Base-by-base conservation (phyloP, 2,797 vertebrate genomes). In the Pyrocephalus nanus region DNA sequence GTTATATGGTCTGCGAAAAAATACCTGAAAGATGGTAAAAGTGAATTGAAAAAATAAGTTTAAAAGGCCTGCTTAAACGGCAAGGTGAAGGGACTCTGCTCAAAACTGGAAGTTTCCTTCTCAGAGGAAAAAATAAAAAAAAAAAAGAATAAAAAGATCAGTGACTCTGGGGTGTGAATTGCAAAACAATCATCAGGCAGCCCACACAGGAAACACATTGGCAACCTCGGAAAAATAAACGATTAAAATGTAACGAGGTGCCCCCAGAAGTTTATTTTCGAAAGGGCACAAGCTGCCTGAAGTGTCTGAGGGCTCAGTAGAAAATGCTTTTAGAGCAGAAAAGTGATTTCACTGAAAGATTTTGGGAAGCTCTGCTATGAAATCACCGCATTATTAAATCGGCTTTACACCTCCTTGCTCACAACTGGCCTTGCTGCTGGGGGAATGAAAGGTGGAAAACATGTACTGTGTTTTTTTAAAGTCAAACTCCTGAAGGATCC, bases 211-310 rank as follows among this genome's bases (percentile, higher is more conserved):
- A 89, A 93, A 73, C 51, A 73, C 23, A 30, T 45, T 55, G 74
- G 55, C 55, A 38, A 73, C 60, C 91, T 89, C 65, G 22, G 43
- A 71, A 65, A 94, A 83, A 71, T 2, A 30, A 65, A 26, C 19
- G 42, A 54, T 77, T 76, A 48, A 70, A 93, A 66, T n/a, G n/a
- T 71, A 65, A 83, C 13, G 6, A 64, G 45, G 32, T 67, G 79
- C 38, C 75, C 64, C 30, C 7, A 1, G 65, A 96, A 93, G 75
- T 92, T 95, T 92, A 18, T 25, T 91, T 74, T 74, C 42, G 27
- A 71, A 90, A 77, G 51, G 64, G 47, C 47, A 42, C 12, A 6
- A 62, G 21, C 18, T 82, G n/a, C n/a, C 57, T 76, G 77, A 85
- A 87, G 71, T 73, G 69, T n/a, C 73, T 75, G 58, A 71, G 55